Evolutionary conservation across 1,140 invertebrate species (phyloP).

Genomic region (Bombus sibiricus): DNA sequence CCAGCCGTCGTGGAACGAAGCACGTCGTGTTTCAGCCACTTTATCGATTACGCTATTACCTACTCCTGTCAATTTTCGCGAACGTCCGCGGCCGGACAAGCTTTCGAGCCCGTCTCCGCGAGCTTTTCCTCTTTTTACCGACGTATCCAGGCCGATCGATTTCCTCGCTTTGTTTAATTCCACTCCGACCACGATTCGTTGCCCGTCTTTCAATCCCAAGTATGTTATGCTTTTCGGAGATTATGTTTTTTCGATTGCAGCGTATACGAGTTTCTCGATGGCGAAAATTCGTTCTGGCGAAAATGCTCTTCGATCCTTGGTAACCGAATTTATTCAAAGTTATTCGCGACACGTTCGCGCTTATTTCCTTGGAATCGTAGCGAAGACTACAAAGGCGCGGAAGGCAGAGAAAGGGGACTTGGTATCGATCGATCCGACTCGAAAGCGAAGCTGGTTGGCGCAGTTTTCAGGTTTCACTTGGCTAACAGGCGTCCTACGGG

Average conservation of each 20-base stretch:
- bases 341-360: not conserved
- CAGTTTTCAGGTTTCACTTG: conserved; percentile 53
- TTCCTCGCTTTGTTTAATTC: not conserved
- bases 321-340: not conserved
- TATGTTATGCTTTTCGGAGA: no score
- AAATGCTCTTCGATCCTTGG: no score
- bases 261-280: not conserved
- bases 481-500: not conserved
- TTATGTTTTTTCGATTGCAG: no score
- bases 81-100: not conserved
- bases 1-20: rapidly evolving
- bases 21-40: not conserved
- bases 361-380: not conserved
- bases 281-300: not conserved
- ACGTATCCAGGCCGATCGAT: conserved; percentile 10
- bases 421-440: conserved; percentile 46
- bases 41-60: not conserved
- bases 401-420: no score
- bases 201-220: not conserved
- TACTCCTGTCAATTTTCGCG: not conserved
- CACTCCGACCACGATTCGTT: not conserved
- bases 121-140: not conserved
- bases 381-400: not conserved
- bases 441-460: conserved; percentile 32
- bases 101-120: no score